These are phyloP conservation scores for Escarpia spicata DNA, from an alignment of 2,888 invertebrate genomes.

Conservation along the genomic window DNA sequence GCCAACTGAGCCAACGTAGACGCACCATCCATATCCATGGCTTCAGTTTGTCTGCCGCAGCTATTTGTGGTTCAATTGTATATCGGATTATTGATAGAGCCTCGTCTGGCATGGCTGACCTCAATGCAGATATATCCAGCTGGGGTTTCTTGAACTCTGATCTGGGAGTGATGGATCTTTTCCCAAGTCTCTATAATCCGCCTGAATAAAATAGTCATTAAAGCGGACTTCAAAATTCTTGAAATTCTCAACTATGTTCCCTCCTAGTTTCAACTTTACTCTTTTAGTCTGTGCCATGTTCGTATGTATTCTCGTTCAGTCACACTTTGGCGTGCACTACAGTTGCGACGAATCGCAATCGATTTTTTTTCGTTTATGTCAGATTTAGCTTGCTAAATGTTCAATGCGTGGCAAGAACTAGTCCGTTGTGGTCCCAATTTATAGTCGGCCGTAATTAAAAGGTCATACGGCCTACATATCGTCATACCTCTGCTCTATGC, in stretches of 20 bases:
- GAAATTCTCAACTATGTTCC: not conserved
- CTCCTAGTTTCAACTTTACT: conserved; percentile 17
- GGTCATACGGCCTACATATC: no score
- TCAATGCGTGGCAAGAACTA: no score
- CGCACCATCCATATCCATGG: conserved; percentile 22
- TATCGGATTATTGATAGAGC: conserved; percentile 20
- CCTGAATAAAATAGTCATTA: not conserved
- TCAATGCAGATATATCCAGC: not conserved
- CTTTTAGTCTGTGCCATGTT: conserved; percentile 18
- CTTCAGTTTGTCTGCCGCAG: conserved; percentile 20
- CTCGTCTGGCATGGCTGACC: conserved; percentile 25
- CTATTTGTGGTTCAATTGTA: conserved; percentile 20
- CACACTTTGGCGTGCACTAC: not conserved
- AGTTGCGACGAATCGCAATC: not conserved
- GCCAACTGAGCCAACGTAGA: conserved; percentile 13
- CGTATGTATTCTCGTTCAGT: conserved; percentile 22
- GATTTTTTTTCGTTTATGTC: not conserved
- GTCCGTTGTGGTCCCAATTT: no score
- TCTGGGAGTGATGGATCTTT: not conserved
- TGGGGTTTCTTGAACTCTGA: no score
- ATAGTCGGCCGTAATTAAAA: no score
- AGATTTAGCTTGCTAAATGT: not conserved
- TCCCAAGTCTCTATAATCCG: no score
- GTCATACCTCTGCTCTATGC: no score
- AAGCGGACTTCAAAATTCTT: no score